phyloP scores from a whole-genome alignment of 2,888 invertebrate species.

The Lypha dubia region DNA sequence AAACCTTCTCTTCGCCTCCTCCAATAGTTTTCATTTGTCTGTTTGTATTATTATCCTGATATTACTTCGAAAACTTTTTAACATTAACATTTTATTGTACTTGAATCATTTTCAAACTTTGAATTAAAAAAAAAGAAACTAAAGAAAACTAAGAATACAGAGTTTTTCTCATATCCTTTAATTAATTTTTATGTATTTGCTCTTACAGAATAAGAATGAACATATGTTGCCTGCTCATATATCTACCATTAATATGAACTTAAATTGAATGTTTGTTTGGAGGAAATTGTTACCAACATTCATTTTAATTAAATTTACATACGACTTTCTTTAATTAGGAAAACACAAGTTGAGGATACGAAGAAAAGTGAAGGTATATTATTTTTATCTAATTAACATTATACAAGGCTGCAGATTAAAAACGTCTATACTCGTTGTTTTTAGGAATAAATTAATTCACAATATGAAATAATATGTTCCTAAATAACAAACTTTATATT shows the following conservation, averaged over 20 bases:
- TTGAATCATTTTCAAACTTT: too few species aligned
- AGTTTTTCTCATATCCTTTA: background rate
- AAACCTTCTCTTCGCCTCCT: too few species aligned
- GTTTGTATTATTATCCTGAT: too few species aligned
- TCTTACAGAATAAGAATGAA: background rate
- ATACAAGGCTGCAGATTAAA: background rate
- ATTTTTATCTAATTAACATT: background rate
- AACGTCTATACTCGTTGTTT: background rate
- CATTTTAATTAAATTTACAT: slow-evolving; percentile 26
- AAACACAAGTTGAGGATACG: background rate
- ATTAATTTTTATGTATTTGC: background rate
- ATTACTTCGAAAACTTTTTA: too few species aligned
- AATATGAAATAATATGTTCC: too few species aligned
- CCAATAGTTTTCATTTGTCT: too few species aligned
- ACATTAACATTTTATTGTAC: too few species aligned
- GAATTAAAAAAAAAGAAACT: too few species aligned
- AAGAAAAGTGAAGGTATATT: background rate
- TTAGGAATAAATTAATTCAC: too few species aligned
- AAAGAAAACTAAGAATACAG: background rate
- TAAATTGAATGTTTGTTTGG: too few species aligned
- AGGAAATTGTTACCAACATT: background rate
- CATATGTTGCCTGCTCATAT: background rate
- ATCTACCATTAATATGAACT: background rate
- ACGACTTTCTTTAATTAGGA: slow-evolving; percentile 37
- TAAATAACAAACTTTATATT: too few species aligned